These are phyloP conservation scores for Tiphia femorata DNA, from an alignment of 2,888 invertebrate genomes.

Conservation along the genomic window DNA sequence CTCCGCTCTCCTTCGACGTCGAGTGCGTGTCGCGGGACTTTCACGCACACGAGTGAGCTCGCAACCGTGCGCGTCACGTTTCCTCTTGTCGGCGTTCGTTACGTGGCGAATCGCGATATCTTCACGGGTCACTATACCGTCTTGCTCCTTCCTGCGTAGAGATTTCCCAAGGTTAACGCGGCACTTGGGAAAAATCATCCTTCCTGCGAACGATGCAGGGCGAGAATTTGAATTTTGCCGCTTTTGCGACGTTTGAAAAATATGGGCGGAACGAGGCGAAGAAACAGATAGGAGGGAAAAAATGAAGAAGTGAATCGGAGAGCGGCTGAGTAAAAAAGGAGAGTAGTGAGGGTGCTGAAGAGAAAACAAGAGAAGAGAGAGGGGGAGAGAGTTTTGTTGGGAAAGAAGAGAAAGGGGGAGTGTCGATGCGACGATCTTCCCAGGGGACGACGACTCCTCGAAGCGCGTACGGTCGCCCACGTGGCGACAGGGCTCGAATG, in stretches of 20 bases:
- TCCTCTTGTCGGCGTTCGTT: slow-evolving; percentile 42
- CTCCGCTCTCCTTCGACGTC: slow-evolving; percentile 34
- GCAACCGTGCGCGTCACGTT: slow-evolving; percentile 18
- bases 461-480: slow-evolving; percentile 42
- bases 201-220: too few species aligned
- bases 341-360: not conserved
- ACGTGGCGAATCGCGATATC: slow-evolving; percentile 49
- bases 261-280: slow-evolving; percentile 15
- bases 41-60: slow-evolving; percentile 25
- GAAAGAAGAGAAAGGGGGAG: slow-evolving; percentile 16
- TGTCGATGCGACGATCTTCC: slow-evolving; percentile 50
- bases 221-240: too few species aligned
- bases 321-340: not conserved
- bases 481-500: slow-evolving; percentile 49
- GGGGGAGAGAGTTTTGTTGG: not conserved
- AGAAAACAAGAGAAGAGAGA: not conserved
- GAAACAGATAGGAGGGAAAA: slow-evolving; percentile 21
- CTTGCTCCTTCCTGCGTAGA: slow-evolving; percentile 4
- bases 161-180: not conserved
- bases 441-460: slow-evolving; percentile 33
- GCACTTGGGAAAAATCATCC: not conserved
- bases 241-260: too few species aligned
- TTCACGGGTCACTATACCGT: slow-evolving; percentile 24
- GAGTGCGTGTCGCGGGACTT: slow-evolving; percentile 48
- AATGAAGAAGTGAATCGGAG: slow-evolving; percentile 18